phyloP scores from a whole-genome alignment of 1,140 invertebrate genomes.

The Drosophila virilis region DNA sequence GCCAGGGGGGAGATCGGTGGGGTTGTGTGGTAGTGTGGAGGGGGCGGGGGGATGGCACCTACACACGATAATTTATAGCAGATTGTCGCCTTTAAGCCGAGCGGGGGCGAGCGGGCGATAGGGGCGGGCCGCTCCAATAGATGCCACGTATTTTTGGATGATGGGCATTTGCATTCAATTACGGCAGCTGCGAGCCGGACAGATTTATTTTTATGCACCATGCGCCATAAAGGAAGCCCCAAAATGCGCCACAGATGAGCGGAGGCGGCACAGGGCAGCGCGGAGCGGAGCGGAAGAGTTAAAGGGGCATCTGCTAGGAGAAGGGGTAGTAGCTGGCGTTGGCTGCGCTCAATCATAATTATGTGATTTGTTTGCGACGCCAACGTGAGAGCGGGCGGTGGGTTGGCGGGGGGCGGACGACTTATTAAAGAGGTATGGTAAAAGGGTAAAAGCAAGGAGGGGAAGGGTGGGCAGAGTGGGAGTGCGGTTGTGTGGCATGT shows the following conservation, averaged over 20 bases:
- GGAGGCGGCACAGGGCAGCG: no score
- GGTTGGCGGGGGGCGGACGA: constrained; percentile 33
- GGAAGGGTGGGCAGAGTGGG: background rate
- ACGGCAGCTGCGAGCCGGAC: constrained; percentile 74
- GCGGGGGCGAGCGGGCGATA: background rate
- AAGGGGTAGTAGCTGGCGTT: constrained; percentile 38
- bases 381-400: constrained; percentile 10
- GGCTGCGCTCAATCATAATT: constrained; percentile 80
- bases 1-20: no score
- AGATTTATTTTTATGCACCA: constrained; percentile 79
- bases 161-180: constrained; percentile 81
- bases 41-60: constrained; percentile 52
- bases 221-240: constrained; percentile 75
- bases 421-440: constrained; percentile 62
- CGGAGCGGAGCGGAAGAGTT: constrained; percentile 10
- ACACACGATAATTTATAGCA: constrained; percentile 81
- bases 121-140: constrained; percentile 36
- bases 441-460: background rate
- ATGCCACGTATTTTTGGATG: constrained; percentile 73
- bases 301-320: constrained; percentile 34
- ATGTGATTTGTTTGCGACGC: constrained; percentile 79
- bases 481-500: constrained; percentile 33
- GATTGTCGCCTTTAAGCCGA: constrained; percentile 65
- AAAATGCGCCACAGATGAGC: constrained; percentile 63
- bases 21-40: background rate